These are phyloP conservation scores for Aphidoletes aphidimyza DNA, from an alignment of 2,888 invertebrate species.

Conservation along the genomic window DNA sequence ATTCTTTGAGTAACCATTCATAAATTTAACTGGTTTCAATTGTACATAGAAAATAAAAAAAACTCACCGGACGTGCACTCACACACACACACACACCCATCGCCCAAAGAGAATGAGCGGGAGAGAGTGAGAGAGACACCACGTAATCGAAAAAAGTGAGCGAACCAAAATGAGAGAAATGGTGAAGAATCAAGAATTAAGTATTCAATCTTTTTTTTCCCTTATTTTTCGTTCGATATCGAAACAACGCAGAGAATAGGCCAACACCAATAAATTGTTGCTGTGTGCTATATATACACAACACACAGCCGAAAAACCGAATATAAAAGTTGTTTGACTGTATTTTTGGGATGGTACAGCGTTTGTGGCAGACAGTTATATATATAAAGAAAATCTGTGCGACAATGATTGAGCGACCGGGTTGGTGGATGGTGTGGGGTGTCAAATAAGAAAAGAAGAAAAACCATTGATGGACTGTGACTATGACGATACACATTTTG, in stretches of 20 bases:
- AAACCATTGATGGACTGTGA: constrained; percentile 48
- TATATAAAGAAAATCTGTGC: neutral
- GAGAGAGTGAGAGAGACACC: neutral
- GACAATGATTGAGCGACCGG: constrained; percentile 22
- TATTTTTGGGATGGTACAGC: neutral
- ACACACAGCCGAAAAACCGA: too few relatives aligned
- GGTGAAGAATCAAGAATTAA: constrained; percentile 35
- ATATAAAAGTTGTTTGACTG: neutral
- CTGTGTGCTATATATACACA: too few relatives aligned
- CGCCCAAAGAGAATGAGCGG: neutral
- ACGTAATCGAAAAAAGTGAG: too few relatives aligned
- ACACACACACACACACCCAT: too few relatives aligned
- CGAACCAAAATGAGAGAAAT: neutral
- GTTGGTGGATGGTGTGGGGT: neutral
- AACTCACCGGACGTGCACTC: neutral
- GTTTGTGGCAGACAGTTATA: constrained; percentile 26
- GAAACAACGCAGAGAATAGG: neutral
- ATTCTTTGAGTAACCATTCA: too few relatives aligned
- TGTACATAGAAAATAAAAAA: neutral
- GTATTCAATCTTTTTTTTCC: constrained; percentile 31
- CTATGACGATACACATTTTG: constrained; percentile 1
- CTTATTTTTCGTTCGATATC: neutral
- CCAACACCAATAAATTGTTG: neutral
- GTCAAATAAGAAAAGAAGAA: constrained; percentile 16
- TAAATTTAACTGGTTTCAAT: too few relatives aligned